phyloP scores from a whole-genome alignment of 2,113 vertebrate genomes.

The Microtus pennsylvanicus region DNA sequence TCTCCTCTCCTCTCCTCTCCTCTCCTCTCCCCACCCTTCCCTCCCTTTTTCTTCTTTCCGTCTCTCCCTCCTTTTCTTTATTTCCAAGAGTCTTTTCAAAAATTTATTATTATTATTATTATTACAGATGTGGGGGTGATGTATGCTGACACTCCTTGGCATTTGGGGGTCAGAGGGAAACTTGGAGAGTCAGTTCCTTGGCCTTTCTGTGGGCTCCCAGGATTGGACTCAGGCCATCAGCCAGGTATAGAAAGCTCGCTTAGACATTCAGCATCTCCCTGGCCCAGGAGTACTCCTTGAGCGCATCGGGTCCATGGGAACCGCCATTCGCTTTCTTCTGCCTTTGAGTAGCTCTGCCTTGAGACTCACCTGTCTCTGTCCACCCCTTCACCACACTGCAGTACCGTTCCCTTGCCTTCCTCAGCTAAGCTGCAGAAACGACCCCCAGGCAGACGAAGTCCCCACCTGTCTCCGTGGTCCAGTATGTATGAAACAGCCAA shows the following conservation, averaged over 20 bases:
- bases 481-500: neutral
- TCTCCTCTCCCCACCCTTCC: too few species aligned
- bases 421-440: accelerated
- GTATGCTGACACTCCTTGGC: neutral
- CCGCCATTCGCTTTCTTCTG: neutral
- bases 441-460: accelerated
- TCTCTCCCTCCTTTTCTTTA: neutral
- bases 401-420: too few species aligned
- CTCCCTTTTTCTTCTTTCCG: too few species aligned
- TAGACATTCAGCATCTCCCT: neutral
- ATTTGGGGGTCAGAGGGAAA: neutral
- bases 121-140: neutral
- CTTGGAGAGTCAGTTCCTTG: neutral
- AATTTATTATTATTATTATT: neutral
- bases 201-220: neutral
- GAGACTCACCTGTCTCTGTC: neutral
- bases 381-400: neutral
- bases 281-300: neutral
- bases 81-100: neutral
- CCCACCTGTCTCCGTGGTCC: too few species aligned
- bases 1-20: too few species aligned
- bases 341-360: neutral
- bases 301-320: neutral
- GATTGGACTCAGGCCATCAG: neutral
- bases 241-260: neutral